Evolutionary conservation across 2,888 invertebrate genomes (phyloP).

Genomic region (Odontothrips loti): DNA sequence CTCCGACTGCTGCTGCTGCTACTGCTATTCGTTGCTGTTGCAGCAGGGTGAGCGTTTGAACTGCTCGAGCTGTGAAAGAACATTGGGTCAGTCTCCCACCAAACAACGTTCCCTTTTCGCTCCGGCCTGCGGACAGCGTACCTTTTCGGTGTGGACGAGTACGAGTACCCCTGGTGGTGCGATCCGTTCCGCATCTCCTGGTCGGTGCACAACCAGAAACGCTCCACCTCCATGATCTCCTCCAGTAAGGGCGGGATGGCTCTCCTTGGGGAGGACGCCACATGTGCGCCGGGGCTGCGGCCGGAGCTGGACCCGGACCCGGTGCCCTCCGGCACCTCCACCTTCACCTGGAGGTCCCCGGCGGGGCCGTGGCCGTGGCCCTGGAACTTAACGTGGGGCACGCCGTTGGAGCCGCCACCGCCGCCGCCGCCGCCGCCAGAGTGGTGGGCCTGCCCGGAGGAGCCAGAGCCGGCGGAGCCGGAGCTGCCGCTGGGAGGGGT

Average conservation of each 20-base stretch:
- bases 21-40: conserved; percentile 31
- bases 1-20: conserved; percentile 35
- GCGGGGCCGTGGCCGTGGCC: conserved; percentile 42
- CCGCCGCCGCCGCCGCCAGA: background rate
- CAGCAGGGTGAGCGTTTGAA: conserved; percentile 21
- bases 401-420: background rate
- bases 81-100: too few relatives aligned
- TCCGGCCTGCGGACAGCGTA: too few relatives aligned
- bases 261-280: background rate
- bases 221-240: conserved; percentile 96
- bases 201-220: conserved; percentile 90
- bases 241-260: conserved; percentile 57
- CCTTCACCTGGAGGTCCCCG: conserved; percentile 41
- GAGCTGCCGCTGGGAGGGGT: conserved; percentile 35
- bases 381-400: background rate
- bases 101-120: background rate
- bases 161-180: background rate
- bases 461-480: background rate
- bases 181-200: background rate
- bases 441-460: too few relatives aligned
- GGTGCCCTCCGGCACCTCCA: conserved; percentile 39
- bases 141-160: background rate
- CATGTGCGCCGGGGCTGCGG: background rate
- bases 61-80: background rate
- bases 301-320: too few relatives aligned